Base-by-base conservation (phyloP, 2,888 invertebrate genomes). In the Matsumyia berberina region DNA sequence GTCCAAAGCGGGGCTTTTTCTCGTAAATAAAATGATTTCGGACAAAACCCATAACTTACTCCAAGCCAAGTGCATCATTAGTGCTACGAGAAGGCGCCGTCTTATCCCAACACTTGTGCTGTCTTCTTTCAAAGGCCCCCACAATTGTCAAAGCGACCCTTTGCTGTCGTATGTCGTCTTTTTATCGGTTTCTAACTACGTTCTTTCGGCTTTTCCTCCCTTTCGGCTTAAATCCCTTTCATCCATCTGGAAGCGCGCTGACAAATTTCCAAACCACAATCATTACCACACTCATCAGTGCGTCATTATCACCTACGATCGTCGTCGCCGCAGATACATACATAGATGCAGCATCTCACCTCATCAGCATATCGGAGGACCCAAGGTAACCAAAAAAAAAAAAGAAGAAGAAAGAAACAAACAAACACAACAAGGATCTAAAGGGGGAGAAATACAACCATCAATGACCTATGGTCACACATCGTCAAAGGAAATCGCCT, bases 401-500 rank as follows among this genome's bases (percentile, higher is more conserved):
- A 57, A 39, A 64, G 33, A 57, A 29, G n/a, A n/a, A n/a, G n/a
- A n/a, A 53, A 53, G 31, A 70, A 64, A 72, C 46, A 58, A 73
- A 76, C 62, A 82, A 73, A 82, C 67, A 39, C 69, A 69, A 70
- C 79, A 83, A 82, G 86, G 78, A 85, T 83, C 73, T 57, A 51
- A 58, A 42, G 33, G 55, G 42, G 51, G 33, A 19, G 62, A 49
- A 24, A 37, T 73, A 29, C 31, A 66, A 80, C 69, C 80, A 80
- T 76, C 80, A 85, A 85, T 85, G 80, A 76, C 80, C 85, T 85
- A 80, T 85, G 85, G 85, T 85, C 85, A 85, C 85, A 85, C 80
- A 85, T 85, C 76, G 85, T 80, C 85, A 74, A 80, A 80, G 85
- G 85, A 76, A 85, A 80, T 85, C 85, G 85, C 53, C 74, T 70